Evolutionary conservation across 2,888 invertebrate genomes (phyloP), one percentile per base, ranked within the genome.

Genomic region (Callyntrura sp.): DNA sequence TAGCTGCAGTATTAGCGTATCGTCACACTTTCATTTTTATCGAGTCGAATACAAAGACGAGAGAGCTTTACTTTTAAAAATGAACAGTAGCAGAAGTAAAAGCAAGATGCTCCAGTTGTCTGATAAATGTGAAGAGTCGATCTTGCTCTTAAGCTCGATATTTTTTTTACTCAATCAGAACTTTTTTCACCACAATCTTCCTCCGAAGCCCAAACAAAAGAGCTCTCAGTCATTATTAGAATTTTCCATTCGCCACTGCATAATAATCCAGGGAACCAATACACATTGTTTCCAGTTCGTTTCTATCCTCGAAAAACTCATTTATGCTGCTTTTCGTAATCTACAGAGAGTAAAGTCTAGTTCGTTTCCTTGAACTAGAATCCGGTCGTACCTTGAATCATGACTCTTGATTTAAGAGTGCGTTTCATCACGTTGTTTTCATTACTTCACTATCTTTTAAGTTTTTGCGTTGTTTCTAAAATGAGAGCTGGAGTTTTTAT

Each of bases 81-180:
- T 73, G 60, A 73, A 78, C 85, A 57, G 85, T 85, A 85, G 85
- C 85, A 78, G 78, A 85, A 62, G 60, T 35, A 78, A 65, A 65
- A 65, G 85, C 85, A 78, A n/a, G n/a, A n/a, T n/a, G n/a, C n/a
- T n/a, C n/a, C 62, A 73, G 48, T 76, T 85, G 45, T 85, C 60
- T 60, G 28, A n/a, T 51, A 45, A 57, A 57, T 57, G 17, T 35
- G 35, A 45, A 20, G 25, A 62, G 62, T 1, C 8, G 9, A 14
- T 4, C 35, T 68, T 51, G 11, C 35, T 76, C 45, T 68, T 79
- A 62, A 79, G 68, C 79, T 79, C 79, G 55, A 79, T 81, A 25
- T 86, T 86, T 79, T 78, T 60, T 23, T 73, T 20, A 73, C 17
- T 20, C 43, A 73, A 45, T 5, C 70, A 43, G 45, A 9, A 45